Conservation (phyloP, 2,113 vertebrate species). For the Indicator indicator region DNA sequence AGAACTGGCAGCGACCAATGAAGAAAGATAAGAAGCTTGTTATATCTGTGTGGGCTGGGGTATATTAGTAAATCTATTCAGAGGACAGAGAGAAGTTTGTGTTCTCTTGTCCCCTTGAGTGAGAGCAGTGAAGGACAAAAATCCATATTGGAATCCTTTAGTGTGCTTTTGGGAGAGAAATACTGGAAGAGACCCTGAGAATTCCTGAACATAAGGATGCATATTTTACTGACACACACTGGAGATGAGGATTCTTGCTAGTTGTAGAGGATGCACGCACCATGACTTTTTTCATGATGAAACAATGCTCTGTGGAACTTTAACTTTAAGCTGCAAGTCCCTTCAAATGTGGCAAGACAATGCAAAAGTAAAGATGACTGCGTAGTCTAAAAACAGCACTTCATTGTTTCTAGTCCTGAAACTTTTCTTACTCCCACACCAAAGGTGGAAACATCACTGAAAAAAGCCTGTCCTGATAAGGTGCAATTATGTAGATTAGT, state of each 20-base stretch:
- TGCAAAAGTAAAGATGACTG: background rate
- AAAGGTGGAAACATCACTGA: slow-evolving; percentile 1
- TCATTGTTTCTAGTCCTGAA: background rate
- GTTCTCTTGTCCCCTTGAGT: background rate
- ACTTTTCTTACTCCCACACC: background rate
- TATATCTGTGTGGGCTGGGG: background rate
- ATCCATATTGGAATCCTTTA: background rate
- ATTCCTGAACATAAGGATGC: background rate
- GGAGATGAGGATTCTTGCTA: background rate
- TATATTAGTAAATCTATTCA: background rate
- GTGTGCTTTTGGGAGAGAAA: background rate
- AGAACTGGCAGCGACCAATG: background rate
- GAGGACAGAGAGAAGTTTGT: background rate
- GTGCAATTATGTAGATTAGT: background rate
- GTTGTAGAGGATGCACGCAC: background rate
- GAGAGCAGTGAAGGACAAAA: background rate
- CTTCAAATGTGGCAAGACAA: background rate
- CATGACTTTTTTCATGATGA: background rate
- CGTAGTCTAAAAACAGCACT: background rate
- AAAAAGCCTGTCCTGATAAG: background rate
- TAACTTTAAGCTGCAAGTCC: background rate
- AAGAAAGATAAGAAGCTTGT: background rate
- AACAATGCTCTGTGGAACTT: background rate
- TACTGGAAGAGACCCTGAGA: background rate
- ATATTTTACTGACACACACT: background rate